A percentile compares a stretch with the other conserved stretches of the same genome.
These are phyloP conservation scores for Acyrthosiphon pisum DNA, from an alignment of 1,140 invertebrate genomes.

Conservation along the genomic window DNA sequence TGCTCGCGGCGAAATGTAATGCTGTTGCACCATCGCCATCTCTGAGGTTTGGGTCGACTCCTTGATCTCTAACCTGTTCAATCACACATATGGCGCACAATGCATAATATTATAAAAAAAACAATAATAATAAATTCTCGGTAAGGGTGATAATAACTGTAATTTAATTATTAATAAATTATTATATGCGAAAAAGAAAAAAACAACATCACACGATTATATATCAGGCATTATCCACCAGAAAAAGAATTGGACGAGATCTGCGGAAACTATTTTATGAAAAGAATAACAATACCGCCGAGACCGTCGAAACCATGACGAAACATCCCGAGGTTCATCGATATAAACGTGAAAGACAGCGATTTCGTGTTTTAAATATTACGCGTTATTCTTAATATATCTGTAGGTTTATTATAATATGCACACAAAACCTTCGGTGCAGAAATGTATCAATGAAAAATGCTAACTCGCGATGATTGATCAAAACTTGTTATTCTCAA, in stretches of 20 bases:
- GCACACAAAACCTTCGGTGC: background rate
- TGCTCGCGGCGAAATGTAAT: slow-evolving; percentile 80
- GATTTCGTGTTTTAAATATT: background rate
- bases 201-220: background rate
- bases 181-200: background rate
- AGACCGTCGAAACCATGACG: background rate
- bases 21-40: slow-evolving; percentile 86
- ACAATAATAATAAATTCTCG: background rate
- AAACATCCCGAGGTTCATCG: background rate
- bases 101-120: background rate
- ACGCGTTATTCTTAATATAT: background rate
- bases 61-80: slow-evolving; percentile 79
- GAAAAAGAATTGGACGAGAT: background rate
- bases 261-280: background rate
- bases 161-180: background rate
- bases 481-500: background rate
- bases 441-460: background rate
- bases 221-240: background rate
- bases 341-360: background rate
- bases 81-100: background rate
- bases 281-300: background rate
- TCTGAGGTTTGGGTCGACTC: slow-evolving; percentile 80
- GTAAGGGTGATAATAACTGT: background rate
- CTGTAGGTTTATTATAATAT: background rate
- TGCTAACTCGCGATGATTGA: background rate